Evolutionary conservation across 2,888 invertebrate genomes (phyloP).

Genomic region (Nemotelus pantherinus): DNA sequence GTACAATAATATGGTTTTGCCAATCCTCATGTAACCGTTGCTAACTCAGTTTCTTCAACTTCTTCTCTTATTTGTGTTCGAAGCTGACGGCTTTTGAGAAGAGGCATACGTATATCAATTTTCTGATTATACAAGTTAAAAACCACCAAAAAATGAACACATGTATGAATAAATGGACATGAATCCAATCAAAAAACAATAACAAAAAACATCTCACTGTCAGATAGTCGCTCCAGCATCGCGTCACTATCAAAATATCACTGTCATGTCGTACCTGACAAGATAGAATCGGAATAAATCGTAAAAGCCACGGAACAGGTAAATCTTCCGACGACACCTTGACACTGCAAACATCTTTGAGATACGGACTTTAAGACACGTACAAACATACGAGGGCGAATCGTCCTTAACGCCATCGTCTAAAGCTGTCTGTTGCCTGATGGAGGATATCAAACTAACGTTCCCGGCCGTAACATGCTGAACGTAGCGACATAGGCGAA

Average conservation of each 20-base stretch:
- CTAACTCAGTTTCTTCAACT: no score
- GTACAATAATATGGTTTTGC: no score
- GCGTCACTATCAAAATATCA: neutral
- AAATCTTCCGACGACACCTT: constrained; percentile 37
- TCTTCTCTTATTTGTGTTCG: no score
- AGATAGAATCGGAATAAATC: constrained; percentile 11
- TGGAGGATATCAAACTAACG: neutral
- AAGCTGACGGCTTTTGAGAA: no score
- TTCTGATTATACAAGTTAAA: no score
- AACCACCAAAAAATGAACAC: no score
- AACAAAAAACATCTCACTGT: neutral
- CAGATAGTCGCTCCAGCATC: neutral
- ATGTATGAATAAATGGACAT: no score
- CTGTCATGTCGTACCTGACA: constrained; percentile 15
- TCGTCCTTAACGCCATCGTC: constrained; percentile 1
- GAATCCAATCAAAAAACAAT: no score
- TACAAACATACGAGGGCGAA: neutral
- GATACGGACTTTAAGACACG: neutral
- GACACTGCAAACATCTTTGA: constrained; percentile 19
- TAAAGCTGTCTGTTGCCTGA: constrained; percentile 21
- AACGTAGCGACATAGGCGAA: neutral
- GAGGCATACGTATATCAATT: no score
- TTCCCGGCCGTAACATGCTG: neutral
- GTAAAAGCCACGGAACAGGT: constrained; percentile 32
- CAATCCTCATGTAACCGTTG: no score